A percentile compares a stretch with the other conserved stretches of the same genome.
These are phyloP conservation scores for Zaprionus bogoriensis DNA, from an alignment of 2,888 invertebrate species.

Conservation along the genomic window DNA sequence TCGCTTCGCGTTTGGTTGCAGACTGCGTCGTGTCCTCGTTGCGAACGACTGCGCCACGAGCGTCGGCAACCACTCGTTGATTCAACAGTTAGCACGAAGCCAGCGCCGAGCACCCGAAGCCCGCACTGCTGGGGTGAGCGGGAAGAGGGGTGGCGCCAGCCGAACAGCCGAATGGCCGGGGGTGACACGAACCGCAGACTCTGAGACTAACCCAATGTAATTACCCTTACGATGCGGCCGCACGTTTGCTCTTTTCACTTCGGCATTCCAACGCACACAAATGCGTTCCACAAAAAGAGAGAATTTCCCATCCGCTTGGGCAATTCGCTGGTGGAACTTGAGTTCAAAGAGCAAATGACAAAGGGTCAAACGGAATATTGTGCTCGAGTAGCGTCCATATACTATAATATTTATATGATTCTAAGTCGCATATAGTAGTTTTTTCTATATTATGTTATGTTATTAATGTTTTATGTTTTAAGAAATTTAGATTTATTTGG, in stretches of 20 bases:
- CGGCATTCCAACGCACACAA: conserved; percentile 19
- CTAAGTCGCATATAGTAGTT: too few relatives aligned
- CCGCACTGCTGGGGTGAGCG: conserved; percentile 11
- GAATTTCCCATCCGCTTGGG: conserved; percentile 25
- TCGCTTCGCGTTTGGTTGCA: conserved; percentile 69
- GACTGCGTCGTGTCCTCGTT: conserved; percentile 60
- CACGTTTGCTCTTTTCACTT: conserved; percentile 44
- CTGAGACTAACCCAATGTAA: conserved; percentile 67
- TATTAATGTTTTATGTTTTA: too few relatives aligned
- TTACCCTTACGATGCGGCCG: conserved; percentile 63
- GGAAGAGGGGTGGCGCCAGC: too few relatives aligned
- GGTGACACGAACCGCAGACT: conserved; percentile 47
- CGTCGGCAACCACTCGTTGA: conserved; percentile 76
- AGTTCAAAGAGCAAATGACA: conserved; percentile 1
- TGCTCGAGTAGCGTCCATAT: too few relatives aligned
- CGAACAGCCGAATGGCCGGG: background rate
- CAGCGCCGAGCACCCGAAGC: conserved; percentile 29
- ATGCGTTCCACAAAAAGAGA: conserved; percentile 46
- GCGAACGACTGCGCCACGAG: conserved; percentile 36
- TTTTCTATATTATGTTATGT: too few relatives aligned
- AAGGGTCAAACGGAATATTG: background rate
- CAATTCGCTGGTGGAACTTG: conserved; percentile 22
- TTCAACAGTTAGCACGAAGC: conserved; percentile 68
- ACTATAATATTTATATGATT: too few relatives aligned
- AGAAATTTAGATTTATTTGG: too few relatives aligned